A percentile compares a stretch with the other conserved stretches of the same genome.
Conservation (phyloP, 2,113 vertebrate genomes). For the Sitta europaea region DNA sequence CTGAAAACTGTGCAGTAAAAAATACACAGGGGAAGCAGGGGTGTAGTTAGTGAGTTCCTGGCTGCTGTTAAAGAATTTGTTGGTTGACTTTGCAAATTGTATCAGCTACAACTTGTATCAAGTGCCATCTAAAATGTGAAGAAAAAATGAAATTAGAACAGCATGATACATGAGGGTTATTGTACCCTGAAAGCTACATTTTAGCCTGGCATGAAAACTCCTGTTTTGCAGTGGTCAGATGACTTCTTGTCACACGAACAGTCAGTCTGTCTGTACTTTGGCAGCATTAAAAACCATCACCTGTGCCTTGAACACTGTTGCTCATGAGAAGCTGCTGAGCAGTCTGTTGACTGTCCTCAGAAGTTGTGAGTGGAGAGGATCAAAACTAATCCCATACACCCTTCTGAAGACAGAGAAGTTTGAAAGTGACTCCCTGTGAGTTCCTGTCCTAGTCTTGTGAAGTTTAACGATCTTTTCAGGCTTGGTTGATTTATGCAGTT, state of each 20-base stretch:
- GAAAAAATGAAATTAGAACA: neutral
- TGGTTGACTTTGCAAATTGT: neutral
- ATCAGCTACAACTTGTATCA: neutral
- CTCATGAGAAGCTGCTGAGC: neutral
- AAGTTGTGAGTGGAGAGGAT: neutral
- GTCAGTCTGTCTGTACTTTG: rapidly evolving
- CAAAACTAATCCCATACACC: neutral
- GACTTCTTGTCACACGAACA: neutral
- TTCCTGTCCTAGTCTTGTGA: neutral
- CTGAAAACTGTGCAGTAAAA: neutral
- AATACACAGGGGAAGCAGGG: neutral
- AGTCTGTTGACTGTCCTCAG: neutral
- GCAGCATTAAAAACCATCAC: neutral
- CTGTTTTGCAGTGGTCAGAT: neutral
- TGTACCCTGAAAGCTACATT: neutral
- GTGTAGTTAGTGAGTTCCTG: neutral
- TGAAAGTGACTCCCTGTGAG: neutral
- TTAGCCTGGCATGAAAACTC: neutral
- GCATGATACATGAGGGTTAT: rapidly evolving
- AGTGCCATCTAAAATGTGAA: neutral
- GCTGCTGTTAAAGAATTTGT: neutral
- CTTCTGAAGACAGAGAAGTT: neutral
- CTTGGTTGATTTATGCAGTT: neutral
- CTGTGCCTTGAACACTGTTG: neutral
- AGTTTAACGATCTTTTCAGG: neutral